Evolutionary conservation across 1,140 invertebrate genomes (phyloP), one percentile per base, ranked within the genome.

Genomic region (Diachasma alloeum): DNA sequence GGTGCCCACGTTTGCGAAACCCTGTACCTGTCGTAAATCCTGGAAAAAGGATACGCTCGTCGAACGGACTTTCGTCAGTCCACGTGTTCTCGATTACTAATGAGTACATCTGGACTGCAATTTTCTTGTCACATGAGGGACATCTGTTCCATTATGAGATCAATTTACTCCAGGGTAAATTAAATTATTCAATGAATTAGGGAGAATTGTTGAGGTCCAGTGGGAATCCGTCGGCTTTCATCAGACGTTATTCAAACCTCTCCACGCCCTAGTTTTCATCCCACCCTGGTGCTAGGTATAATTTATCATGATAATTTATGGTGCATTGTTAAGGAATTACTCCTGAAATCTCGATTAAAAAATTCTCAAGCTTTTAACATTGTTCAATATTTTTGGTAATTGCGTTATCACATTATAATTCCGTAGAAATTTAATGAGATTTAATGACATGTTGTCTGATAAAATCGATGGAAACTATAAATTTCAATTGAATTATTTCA

Each of bases 111-210:
- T 63, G 59, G 59, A 31, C 59, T 19, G 19, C 26, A 63, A 63
- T 68, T 39, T 68, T 68, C 31, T 37, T 5, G 66, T 68, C 66
- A 68, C 26, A 68, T 68, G 66, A 17, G n/a, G 31, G n/a, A 68
- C 66, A 68, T 68, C 66, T 68, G 66, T 39, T 37, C 13, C 10
- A 37, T 39, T 68, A 5, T 22, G 53, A 6, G 59, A 24, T 63
- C 10, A 24, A 31, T 31, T 63, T 10, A 9, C 59, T 15, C 10
- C 17, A 10, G n/a, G 53, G 53, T 22, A 22, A 1, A 63, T 63
- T 8, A 63, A 63, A 63, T 63, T 19, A 63, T 13, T 4, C 9
- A 13, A 19, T 63, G 59, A 63, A 63, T 26, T 13, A 42, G 31
- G 31, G 31, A 31, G 31, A 31, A 31, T 31, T 31, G 31, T 31